Evolutionary conservation across 1,140 invertebrate species (phyloP).

Genomic region (Chelonus insularis): DNA sequence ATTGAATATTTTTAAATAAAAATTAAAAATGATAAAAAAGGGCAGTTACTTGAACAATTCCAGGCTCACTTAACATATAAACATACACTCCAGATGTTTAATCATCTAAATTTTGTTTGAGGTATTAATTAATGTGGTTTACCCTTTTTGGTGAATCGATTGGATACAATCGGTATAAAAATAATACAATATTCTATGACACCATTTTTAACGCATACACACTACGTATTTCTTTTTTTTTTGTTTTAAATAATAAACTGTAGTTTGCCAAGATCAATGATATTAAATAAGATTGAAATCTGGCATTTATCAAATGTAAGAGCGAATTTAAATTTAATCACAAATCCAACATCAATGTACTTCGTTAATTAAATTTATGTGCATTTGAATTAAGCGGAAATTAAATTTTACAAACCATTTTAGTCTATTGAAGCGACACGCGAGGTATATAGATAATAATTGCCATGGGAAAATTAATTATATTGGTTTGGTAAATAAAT

Average conservation of each 20-base stretch:
- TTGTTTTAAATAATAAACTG: neutral
- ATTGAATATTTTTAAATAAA: neutral
- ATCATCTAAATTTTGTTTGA: neutral
- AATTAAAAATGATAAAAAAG: neutral
- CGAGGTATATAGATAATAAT: conserved; percentile 3
- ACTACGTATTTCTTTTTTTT: neutral
- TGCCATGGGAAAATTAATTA: neutral
- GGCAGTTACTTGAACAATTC: neutral
- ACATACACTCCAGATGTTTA: neutral
- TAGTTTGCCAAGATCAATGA: neutral
- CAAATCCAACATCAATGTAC: too few relatives aligned
- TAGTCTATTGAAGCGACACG: neutral
- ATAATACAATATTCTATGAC: conserved; percentile 27
- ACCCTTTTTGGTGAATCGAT: conserved; percentile 13
- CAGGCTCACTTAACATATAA: neutral
- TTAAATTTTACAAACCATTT: neutral
- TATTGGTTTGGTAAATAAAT: neutral
- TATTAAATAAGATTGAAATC: too few relatives aligned
- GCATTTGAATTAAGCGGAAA: neutral
- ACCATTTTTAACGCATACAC: conserved; percentile 1
- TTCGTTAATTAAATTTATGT: too few relatives aligned
- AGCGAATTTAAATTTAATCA: too few relatives aligned
- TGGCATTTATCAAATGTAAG: too few relatives aligned
- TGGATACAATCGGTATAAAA: conserved; percentile 29
- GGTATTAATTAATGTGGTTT: neutral